Percentiles rank a stretch among this genome's conserved stretches.
These are phyloP conservation scores for Sylvilagus floridanus DNA, from an alignment of 2,797 vertebrate species.

Conservation along the genomic window DNA sequence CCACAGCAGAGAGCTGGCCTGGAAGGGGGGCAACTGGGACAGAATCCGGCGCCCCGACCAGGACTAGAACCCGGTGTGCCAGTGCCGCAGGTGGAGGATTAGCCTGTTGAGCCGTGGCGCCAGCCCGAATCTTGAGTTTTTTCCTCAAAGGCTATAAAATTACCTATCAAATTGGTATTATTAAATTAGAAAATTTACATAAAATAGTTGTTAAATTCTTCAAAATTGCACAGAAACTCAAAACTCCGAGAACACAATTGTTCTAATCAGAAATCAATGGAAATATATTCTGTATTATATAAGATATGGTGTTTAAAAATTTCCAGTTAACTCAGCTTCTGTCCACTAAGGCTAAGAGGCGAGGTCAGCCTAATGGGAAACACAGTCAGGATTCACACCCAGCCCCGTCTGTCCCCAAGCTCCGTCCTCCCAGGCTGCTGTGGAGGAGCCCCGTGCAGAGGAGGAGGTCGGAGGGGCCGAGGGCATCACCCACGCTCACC, in stretches of 20 bases:
- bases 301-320: not conserved
- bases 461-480: too few relatives aligned
- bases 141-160: constrained; percentile 34
- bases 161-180: not conserved
- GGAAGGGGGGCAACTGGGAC: too few relatives aligned
- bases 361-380: not conserved
- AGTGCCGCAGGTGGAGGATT: too few relatives aligned
- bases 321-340: not conserved
- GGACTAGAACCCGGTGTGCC: too few relatives aligned
- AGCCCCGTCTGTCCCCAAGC: not conserved
- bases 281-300: not conserved
- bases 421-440: not conserved
- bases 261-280: not conserved
- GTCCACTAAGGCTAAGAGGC: not conserved
- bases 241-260: not conserved
- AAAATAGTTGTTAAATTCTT: not conserved
- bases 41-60: too few relatives aligned
- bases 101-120: too few relatives aligned
- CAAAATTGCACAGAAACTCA: not conserved
- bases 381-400: not conserved
- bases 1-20: too few relatives aligned
- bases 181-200: not conserved
- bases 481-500: not conserved
- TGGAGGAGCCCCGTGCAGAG: not conserved
- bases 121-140: not conserved